Conservation (phyloP, 2,888 invertebrate species). For the Eledona agricola region DNA sequence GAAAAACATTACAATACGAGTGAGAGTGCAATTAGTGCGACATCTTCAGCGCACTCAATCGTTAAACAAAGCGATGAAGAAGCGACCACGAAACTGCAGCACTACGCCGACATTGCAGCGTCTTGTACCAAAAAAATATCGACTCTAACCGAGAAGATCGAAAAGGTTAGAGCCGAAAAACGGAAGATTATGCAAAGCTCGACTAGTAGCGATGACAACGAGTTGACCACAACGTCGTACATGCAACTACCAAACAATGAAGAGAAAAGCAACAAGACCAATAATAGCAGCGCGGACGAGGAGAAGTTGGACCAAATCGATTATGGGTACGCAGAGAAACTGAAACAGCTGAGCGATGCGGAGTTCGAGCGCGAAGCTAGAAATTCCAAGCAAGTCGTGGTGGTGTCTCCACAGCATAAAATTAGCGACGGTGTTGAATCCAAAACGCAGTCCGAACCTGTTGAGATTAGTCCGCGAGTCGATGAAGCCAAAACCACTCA, state of each 20-base stretch:
- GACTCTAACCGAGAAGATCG: slow-evolving; percentile 66
- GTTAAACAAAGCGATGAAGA: slow-evolving; percentile 7
- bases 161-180: slow-evolving; percentile 69
- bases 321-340: slow-evolving; percentile 49
- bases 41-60: slow-evolving; percentile 2
- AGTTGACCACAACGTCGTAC: slow-evolving; percentile 43
- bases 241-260: slow-evolving; percentile 48
- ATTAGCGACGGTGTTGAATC: too few species aligned
- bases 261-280: not conserved
- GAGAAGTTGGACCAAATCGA: slow-evolving; percentile 39
- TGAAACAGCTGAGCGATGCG: slow-evolving; percentile 44
- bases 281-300: slow-evolving; percentile 2
- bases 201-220: slow-evolving; percentile 10
- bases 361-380: slow-evolving; percentile 10
- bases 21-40: slow-evolving; percentile 27
- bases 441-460: too few species aligned
- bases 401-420: too few species aligned
- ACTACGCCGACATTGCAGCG: slow-evolving; percentile 66
- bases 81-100: slow-evolving; percentile 18
- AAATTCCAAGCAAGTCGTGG: slow-evolving; percentile 12
- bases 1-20: slow-evolving; percentile 32
- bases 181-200: slow-evolving; percentile 57
- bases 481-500: too few species aligned
- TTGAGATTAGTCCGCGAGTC: too few species aligned
- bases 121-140: slow-evolving; percentile 67